Evolutionary conservation across 1,140 invertebrate genomes (phyloP).

Genomic region (Lordiphosa collinella): DNA sequence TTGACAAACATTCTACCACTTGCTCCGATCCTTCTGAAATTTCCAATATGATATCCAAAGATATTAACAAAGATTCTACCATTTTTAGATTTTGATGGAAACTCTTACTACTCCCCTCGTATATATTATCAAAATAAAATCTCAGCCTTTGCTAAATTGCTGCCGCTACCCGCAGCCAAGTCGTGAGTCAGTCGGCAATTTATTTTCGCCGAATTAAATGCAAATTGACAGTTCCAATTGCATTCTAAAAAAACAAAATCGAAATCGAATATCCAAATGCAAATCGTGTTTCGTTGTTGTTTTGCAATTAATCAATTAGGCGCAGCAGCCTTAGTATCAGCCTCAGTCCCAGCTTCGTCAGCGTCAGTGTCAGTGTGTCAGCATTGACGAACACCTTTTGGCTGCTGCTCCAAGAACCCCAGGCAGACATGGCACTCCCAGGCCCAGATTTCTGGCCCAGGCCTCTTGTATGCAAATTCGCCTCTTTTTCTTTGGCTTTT

Average conservation of each 20-base stretch:
- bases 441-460: conserved; percentile 12
- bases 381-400: conserved; percentile 55
- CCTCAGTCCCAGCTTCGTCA: conserved; percentile 19
- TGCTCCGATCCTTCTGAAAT: no score
- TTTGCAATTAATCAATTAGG: conserved; percentile 78
- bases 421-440: conserved; percentile 51
- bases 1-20: no score
- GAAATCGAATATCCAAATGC: conserved; percentile 62
- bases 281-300: conserved; percentile 70
- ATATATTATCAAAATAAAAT: conserved; percentile 48
- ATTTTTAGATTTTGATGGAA: no score
- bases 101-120: no score
- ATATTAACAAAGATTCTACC: no score
- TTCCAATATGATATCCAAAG: no score
- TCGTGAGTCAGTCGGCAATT: conserved; percentile 73
- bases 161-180: conserved; percentile 37
- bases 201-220: conserved; percentile 76
- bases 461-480: conserved; percentile 64
- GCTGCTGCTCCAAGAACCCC: conserved; percentile 43
- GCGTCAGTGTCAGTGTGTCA: conserved; percentile 67
- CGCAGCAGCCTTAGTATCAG: conserved; percentile 39
- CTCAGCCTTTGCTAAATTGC: conserved; percentile 57
- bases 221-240: conserved; percentile 76
- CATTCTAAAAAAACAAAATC: conserved; percentile 46
- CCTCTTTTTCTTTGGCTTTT: conserved; percentile 19